Conservation (phyloP, 2,113 vertebrate species). For the Python bivittatus region DNA sequence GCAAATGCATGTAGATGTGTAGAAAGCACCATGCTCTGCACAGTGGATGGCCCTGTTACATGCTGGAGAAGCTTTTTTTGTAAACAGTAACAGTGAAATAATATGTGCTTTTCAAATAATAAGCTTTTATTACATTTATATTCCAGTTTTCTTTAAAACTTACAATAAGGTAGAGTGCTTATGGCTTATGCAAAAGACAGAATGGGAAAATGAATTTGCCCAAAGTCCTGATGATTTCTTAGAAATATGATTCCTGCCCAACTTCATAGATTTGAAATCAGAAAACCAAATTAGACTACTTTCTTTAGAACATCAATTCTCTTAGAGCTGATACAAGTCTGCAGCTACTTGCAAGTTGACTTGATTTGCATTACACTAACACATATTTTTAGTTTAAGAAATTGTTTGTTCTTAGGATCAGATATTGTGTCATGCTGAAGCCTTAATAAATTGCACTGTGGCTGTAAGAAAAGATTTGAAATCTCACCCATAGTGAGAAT, state of each 20-base stretch:
- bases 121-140: background rate
- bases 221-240: background rate
- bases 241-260: background rate
- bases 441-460: background rate
- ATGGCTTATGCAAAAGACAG: too few relatives aligned
- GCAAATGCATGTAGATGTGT: background rate
- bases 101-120: background rate
- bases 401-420: background rate
- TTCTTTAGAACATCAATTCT: background rate
- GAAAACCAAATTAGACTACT: background rate
- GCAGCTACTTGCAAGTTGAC: background rate
- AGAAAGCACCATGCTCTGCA: background rate
- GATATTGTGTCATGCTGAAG: background rate
- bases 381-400: slow-evolving; percentile 17
- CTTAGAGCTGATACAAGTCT: background rate
- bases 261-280: background rate
- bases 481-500: background rate
- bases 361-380: fast-evolving
- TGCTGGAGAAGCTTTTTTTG: background rate
- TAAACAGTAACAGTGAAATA: background rate
- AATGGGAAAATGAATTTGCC: background rate
- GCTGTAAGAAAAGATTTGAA: background rate
- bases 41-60: background rate
- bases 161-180: background rate
- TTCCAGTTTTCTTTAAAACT: background rate